phyloP scores from a whole-genome alignment of 2,888 invertebrate species.

The Coleophora flavipennella region DNA sequence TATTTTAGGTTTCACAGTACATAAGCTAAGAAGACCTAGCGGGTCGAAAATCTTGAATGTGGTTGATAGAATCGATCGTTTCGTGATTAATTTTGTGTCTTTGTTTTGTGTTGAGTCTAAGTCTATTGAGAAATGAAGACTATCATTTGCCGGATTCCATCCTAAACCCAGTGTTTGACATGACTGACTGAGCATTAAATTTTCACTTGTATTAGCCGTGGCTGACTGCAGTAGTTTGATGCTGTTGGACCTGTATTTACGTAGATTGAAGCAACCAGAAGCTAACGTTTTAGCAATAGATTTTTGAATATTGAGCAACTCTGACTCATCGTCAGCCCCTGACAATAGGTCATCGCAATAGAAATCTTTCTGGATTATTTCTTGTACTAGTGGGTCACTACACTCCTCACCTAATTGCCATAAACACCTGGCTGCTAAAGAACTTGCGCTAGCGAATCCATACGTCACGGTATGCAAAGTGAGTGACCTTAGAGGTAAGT shows the following conservation, averaged over 20 bases:
- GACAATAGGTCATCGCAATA: too few species aligned
- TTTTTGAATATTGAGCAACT: too few species aligned
- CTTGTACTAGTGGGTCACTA: too few species aligned
- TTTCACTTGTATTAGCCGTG: neutral
- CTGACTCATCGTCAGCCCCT: too few species aligned
- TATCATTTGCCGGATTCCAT: constrained; percentile 10
- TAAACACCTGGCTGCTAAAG: too few species aligned
- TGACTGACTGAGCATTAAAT: constrained; percentile 3
- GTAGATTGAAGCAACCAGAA: too few species aligned
- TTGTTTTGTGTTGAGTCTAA: neutral
- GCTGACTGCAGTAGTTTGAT: too few species aligned
- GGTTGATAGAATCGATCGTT: constrained; percentile 10
- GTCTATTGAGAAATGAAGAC: constrained; percentile 4
- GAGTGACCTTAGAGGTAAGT: constrained; percentile 1
- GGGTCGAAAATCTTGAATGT: constrained; percentile 13
- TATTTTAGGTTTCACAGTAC: constrained; percentile 12
- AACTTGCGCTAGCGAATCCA: too few species aligned
- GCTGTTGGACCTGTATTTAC: too few species aligned
- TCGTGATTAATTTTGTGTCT: constrained; percentile 2
- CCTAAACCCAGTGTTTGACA: constrained; percentile 10
- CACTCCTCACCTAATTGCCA: too few species aligned
- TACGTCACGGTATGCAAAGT: constrained; percentile 9
- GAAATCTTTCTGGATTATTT: too few species aligned
- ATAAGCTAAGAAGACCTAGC: constrained; percentile 9
- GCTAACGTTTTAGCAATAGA: too few species aligned